These are phyloP conservation scores for Lutraria lutraria DNA, from an alignment of 2,888 invertebrate genomes.

Conservation along the genomic window DNA sequence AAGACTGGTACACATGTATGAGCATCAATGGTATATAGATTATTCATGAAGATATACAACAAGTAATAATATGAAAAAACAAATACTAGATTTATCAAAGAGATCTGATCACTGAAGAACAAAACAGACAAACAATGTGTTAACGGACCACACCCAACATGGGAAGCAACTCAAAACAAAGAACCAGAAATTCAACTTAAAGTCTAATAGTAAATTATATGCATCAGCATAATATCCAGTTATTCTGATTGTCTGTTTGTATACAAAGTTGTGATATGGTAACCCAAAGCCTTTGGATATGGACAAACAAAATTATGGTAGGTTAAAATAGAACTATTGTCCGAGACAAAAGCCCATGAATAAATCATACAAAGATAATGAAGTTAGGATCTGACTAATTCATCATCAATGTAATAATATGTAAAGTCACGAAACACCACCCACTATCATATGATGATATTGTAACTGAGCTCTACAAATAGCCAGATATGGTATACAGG, in stretches of 20 bases:
- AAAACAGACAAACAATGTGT: neutral
- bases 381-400: neutral
- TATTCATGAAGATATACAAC: neutral
- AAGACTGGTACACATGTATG: neutral
- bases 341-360: neutral
- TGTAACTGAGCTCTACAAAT: neutral
- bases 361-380: neutral
- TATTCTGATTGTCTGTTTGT: neutral
- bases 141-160: neutral
- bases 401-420: neutral
- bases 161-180: neutral
- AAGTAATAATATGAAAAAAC: neutral
- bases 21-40: neutral
- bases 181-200: neutral
- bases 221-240: neutral
- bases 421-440: slow-evolving; percentile 1
- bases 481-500: neutral
- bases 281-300: neutral
- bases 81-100: neutral
- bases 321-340: neutral
- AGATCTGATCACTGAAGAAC: neutral
- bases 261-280: neutral
- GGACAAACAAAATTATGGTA: slow-evolving; percentile 5
- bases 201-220: neutral
- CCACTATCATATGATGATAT: neutral